A percentile compares a stretch with the other conserved stretches of the same genome.
phyloP scores from a whole-genome alignment of 2,797 vertebrate genomes.

The Platyrinchus mystaceus region DNA sequence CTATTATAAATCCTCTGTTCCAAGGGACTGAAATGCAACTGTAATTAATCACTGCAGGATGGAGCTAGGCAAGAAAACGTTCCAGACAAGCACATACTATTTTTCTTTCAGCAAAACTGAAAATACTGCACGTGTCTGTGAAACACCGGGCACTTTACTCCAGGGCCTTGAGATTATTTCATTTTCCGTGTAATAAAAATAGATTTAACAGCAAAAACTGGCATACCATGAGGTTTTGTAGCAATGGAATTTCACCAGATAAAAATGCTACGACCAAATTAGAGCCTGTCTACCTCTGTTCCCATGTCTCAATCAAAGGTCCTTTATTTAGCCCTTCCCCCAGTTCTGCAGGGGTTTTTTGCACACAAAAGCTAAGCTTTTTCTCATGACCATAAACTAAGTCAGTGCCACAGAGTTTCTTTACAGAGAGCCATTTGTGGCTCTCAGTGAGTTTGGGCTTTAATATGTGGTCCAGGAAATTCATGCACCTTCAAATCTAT shows the following conservation, averaged over 20 bases:
- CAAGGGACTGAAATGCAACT: not conserved
- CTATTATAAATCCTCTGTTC: not conserved
- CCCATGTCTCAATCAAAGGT: not conserved
- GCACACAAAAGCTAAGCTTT: not conserved
- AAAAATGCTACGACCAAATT: not conserved
- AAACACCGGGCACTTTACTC: not conserved
- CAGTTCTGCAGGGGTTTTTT: not conserved
- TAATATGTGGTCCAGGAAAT: not conserved
- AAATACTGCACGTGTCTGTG: not conserved
- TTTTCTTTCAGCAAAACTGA: not conserved
- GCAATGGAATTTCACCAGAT: constrained; percentile 3
- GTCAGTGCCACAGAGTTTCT: not conserved
- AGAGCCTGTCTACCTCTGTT: constrained; percentile 15
- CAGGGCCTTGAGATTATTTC: not conserved
- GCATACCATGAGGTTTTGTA: not conserved
- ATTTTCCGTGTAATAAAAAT: constrained; percentile 30
- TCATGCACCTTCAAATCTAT: not conserved
- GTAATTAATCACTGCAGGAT: constrained; percentile 12
- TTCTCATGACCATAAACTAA: not conserved
- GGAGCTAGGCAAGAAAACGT: not conserved
- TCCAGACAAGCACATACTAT: not conserved
- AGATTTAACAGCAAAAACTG: constrained; percentile 2
- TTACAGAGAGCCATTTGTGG: not conserved
- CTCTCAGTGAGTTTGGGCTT: not conserved
- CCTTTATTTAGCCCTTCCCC: constrained; percentile 11